Percentiles rank a stretch among this genome's conserved stretches.
These are phyloP conservation scores for Sialis lutaria DNA, from an alignment of 2,888 invertebrate genomes.

Conservation along the genomic window DNA sequence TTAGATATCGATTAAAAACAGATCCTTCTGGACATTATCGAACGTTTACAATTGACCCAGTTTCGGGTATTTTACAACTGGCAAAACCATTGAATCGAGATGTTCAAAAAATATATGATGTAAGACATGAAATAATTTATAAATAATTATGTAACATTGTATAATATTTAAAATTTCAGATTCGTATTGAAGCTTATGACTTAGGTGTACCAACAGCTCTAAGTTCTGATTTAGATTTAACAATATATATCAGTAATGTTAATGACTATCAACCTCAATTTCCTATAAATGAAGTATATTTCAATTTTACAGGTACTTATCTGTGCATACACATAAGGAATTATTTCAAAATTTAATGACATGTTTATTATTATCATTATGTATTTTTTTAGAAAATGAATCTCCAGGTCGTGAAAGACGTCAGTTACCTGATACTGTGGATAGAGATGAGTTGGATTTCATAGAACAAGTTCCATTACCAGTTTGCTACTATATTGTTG, in stretches of 20 bases:
- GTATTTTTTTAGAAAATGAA: conserved; percentile 29
- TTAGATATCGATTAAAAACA: conserved; percentile 65
- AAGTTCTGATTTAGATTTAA: conserved; percentile 73
- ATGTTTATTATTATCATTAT: not conserved
- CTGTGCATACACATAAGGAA: not conserved
- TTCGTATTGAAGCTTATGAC: conserved; percentile 80
- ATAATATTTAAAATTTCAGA: conserved; percentile 29
- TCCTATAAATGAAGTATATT: conserved; percentile 45
- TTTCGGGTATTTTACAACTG: conserved; percentile 59
- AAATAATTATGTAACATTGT: not conserved
- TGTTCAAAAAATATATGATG: conserved; percentile 74
- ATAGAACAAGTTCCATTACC: conserved; percentile 58
- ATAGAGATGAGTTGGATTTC: conserved; percentile 71
- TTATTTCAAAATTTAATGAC: not conserved
- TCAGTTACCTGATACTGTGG: conserved; percentile 63
- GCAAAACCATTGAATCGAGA: conserved; percentile 59
- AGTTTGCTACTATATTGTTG: conserved; percentile 87
- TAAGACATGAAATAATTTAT: conserved; percentile 21
- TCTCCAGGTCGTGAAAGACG: conserved; percentile 44
- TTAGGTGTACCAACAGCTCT: conserved; percentile 73
- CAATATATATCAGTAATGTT: conserved; percentile 73
- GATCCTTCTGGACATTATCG: conserved; percentile 69
- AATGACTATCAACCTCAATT: conserved; percentile 84
- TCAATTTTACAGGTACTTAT: conserved; percentile 54
- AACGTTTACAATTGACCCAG: conserved; percentile 63